A percentile compares a stretch with the other conserved stretches of the same genome.
phyloP scores from a whole-genome alignment of 2,888 invertebrate genomes.

The Griposia aprilina region DNA sequence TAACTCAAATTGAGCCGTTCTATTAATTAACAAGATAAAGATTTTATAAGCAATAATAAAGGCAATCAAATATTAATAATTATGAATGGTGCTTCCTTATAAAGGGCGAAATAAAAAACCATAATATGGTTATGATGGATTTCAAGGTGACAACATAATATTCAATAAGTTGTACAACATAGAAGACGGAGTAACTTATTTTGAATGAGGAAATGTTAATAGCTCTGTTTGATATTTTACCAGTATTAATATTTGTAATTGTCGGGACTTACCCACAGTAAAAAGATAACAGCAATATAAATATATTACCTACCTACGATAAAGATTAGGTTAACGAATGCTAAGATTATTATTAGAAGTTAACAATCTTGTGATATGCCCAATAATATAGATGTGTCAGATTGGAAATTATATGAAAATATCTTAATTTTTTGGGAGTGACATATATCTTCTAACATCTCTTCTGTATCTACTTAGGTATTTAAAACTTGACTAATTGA shows the following conservation, averaged over 20 bases:
- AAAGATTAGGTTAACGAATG: neutral
- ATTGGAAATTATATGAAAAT: no score
- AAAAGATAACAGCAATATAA: no score
- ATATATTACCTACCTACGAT: neutral
- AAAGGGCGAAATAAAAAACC: constrained; percentile 34
- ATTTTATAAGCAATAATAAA: constrained; percentile 25
- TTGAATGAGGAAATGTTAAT: constrained; percentile 13
- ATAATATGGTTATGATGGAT: neutral
- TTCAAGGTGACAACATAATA: constrained; percentile 24
- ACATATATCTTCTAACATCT: neutral
- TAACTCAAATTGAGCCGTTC: constrained; percentile 21
- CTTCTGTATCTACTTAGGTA: neutral
- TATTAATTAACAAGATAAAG: constrained; percentile 38
- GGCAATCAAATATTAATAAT: constrained; percentile 24
- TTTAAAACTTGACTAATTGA: neutral
- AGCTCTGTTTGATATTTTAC: neutral
- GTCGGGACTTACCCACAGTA: no score
- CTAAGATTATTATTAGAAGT: neutral
- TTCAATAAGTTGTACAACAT: neutral
- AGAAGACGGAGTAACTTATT: neutral
- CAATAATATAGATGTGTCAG: neutral
- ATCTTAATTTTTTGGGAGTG: neutral
- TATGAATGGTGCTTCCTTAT: constrained; percentile 23
- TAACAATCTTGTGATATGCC: neutral
- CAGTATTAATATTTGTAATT: neutral